A percentile compares a stretch with the other conserved stretches of the same genome.
Conservation (phyloP, 2,888 invertebrate genomes). For the Ophraella communa region DNA sequence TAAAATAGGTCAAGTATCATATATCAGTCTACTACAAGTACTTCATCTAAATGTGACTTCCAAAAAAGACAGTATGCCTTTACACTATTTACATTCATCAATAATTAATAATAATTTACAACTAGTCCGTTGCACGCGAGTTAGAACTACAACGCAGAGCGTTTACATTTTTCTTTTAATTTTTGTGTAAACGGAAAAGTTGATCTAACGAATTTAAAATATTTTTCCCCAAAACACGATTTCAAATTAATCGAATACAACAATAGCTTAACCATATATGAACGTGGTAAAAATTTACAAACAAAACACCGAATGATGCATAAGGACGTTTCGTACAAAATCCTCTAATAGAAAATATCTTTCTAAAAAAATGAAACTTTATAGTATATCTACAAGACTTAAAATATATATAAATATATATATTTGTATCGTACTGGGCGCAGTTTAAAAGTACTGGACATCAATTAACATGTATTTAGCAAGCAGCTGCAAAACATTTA, state of each 20-base stretch:
- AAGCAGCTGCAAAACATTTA: not conserved
- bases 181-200: not conserved
- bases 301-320: not conserved
- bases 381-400: not conserved
- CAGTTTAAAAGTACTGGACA: not conserved
- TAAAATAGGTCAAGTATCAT: slow-evolving; percentile 49
- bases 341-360: not conserved
- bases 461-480: not conserved
- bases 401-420: not conserved
- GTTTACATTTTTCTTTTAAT: not conserved
- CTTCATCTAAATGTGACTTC: slow-evolving; percentile 52
- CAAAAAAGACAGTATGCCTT: slow-evolving; percentile 59
- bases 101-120: slow-evolving; percentile 51
- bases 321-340: not conserved
- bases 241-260: not conserved
- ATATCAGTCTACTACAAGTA: slow-evolving; percentile 59
- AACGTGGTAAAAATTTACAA: not conserved
- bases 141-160: slow-evolving; percentile 52
- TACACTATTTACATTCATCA: slow-evolving; percentile 62
- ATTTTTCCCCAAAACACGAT: not conserved
- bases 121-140: slow-evolving; percentile 50
- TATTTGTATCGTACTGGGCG: not conserved
- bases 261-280: not conserved
- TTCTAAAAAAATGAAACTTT: not conserved
- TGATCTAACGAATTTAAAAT: slow-evolving; percentile 3